These are phyloP conservation scores for Saxidomus purpurata DNA, from an alignment of 1,140 invertebrate genomes.

Conservation along the genomic window DNA sequence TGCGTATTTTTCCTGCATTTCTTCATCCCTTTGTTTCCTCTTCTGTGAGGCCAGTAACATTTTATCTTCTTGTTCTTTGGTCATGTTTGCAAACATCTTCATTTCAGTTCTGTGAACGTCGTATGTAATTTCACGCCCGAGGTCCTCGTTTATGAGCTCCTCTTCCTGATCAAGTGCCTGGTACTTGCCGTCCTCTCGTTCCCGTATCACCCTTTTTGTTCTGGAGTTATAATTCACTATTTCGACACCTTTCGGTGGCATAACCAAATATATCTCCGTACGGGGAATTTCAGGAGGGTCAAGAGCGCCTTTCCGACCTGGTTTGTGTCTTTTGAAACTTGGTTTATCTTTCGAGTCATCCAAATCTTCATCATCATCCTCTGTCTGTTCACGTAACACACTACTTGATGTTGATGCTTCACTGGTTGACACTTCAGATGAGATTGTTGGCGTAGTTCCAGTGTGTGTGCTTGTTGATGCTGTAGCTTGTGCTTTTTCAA, in stretches of 20 bases:
- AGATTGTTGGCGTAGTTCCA: no score
- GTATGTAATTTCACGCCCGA: conserved; percentile 13
- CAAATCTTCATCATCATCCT: neutral
- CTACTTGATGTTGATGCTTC: neutral
- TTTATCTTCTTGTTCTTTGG: neutral
- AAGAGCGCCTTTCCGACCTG: conserved; percentile 16
- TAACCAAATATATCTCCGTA: conserved; percentile 47
- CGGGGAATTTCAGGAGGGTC: conserved; percentile 13
- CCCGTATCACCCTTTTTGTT: neutral
- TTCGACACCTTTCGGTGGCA: conserved; percentile 49
- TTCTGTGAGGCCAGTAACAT: no score
- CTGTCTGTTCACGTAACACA: neutral
- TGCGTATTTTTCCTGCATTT: neutral
- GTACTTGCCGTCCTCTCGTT: conserved; percentile 35
- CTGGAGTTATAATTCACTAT: conserved; percentile 27
- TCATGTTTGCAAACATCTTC: neutral
- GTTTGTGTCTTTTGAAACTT: conserved; percentile 1
- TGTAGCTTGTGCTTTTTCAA: neutral
- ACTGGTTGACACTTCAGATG: no score
- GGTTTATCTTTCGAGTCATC: neutral
- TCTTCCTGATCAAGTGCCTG: neutral
- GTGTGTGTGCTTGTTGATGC: neutral
- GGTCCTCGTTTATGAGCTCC: neutral
- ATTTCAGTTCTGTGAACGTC: neutral
- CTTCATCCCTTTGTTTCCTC: neutral